A percentile compares a stretch with the other conserved stretches of the same genome.
Conservation (phyloP, 1,140 invertebrate genomes). For the Drosophila ambigua region DNA sequence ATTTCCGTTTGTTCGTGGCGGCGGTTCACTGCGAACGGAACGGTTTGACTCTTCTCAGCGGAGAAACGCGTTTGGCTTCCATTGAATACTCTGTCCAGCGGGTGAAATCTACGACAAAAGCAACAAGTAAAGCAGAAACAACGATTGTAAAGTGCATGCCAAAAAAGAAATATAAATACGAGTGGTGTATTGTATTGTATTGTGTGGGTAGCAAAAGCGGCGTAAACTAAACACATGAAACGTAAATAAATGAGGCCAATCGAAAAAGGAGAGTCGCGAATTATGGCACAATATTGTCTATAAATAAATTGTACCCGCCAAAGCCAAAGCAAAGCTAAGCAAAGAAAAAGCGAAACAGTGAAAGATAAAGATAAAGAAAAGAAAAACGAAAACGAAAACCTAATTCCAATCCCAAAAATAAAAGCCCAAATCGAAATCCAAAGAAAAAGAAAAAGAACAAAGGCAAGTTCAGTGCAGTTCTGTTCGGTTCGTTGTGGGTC, state of each 20-base stretch:
- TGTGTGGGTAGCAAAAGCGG: constrained; percentile 43
- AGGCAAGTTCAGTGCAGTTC: constrained; percentile 16
- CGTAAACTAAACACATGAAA: constrained; percentile 48
- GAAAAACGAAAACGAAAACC: constrained; percentile 24
- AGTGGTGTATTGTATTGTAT: not conserved
- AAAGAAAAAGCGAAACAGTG: constrained; percentile 22
- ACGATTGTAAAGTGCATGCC: constrained; percentile 53
- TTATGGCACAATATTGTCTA: constrained; percentile 63
- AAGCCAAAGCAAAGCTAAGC: constrained; percentile 11
- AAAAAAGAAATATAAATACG: constrained; percentile 51
- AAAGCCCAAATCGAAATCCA: constrained; percentile 4
- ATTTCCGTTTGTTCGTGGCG: constrained; percentile 43
- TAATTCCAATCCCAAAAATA: too few relatives aligned
- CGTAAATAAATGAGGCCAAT: constrained; percentile 70
- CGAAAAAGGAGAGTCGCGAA: constrained; percentile 53
- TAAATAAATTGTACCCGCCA: constrained; percentile 44
- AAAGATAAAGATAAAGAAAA: not conserved
- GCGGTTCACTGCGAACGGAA: constrained; percentile 55
- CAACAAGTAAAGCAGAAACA: constrained; percentile 23
- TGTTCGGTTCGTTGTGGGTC: constrained; percentile 33
- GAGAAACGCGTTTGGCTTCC: constrained; percentile 25
- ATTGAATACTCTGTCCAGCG: constrained; percentile 42
- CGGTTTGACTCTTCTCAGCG: constrained; percentile 35
- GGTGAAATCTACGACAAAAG: constrained; percentile 71
- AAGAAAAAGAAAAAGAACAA: constrained; percentile 28